A percentile compares a stretch with the other conserved stretches of the same genome.
Evolutionary conservation across 1,140 invertebrate species (phyloP).

Genomic region (Microvelia longipes): DNA sequence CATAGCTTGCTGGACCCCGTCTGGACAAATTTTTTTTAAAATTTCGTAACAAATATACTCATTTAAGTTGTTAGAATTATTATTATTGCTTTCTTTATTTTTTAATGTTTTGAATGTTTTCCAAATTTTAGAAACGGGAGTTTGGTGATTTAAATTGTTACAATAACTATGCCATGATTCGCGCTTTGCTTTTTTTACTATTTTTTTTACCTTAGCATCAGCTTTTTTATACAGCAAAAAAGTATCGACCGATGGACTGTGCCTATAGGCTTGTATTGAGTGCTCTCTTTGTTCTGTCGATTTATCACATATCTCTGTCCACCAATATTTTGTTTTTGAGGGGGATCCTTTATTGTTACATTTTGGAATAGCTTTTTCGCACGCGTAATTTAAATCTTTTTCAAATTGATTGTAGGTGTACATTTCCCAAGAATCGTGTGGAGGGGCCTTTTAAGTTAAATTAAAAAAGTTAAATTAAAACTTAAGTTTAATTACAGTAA

Average conservation of each 20-base stretch:
- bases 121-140: background rate
- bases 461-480: too few relatives aligned
- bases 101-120: background rate
- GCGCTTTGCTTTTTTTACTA: background rate
- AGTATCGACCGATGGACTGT: background rate
- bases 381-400: background rate
- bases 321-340: background rate
- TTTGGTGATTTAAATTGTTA: background rate
- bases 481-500: too few relatives aligned
- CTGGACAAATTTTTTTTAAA: background rate
- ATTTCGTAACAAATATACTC: background rate
- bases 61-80: background rate
- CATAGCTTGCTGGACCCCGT: too few relatives aligned
- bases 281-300: background rate
- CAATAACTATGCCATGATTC: background rate
- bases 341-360: background rate
- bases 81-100: background rate
- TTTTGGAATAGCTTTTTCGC: background rate
- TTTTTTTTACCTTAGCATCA: background rate
- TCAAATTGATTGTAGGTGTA: background rate
- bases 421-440: too few relatives aligned
- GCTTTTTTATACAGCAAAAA: background rate
- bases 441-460: too few relatives aligned
- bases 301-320: background rate
- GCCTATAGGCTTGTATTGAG: background rate